Base-by-base conservation (phyloP, 2,888 invertebrate genomes). In the Hybos culiciformis region DNA sequence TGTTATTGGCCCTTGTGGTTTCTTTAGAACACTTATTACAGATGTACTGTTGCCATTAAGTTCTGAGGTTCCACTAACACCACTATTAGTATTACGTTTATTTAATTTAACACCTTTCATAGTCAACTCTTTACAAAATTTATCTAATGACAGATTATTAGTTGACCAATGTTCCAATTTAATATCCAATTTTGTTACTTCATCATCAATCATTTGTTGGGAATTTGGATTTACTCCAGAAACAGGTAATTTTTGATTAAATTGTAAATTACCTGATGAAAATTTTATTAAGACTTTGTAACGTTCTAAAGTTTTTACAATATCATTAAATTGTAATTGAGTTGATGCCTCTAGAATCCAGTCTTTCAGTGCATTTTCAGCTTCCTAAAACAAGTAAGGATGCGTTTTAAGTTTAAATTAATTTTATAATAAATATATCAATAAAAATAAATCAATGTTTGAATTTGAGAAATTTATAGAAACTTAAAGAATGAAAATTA, bases 361-460 rank as follows among this genome's bases (percentile, higher is more conserved):
- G 56, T 75, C 75, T 53, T 67, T 66, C 32, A 71, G 66, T 39
- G 69, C 70, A 48, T 69, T 63, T 60, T 74, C 74, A 43, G 74
- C 74, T 59, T 75, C 74, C 56, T 64, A 39, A 14, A 43, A 39
- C 18, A 23, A 37, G 21, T 2, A 4, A 37, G 37, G 14, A 42
- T n/a, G n/a, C 41, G 17, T 40, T 32, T 18, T 47, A 17, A 23
- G 5, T 29, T 4, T 15, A 32, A 32, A 15, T 15, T 18, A 14
- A 19, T 11, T 3, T 19, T 5, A 15, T 18, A 29, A 2, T 32
- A 29, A n/a, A 12, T 14, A 39, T 17, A 29, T 14, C 23, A 39
- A 12, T 39, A 21, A 38, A 18, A 21, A 41, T 2, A 36, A 23
- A 32, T 21, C 7, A 45, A 41, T 23, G 34, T 33, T 20, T 14